Evolutionary conservation across 2,888 invertebrate species (phyloP).

Genomic region (Apoderus coryli): DNA sequence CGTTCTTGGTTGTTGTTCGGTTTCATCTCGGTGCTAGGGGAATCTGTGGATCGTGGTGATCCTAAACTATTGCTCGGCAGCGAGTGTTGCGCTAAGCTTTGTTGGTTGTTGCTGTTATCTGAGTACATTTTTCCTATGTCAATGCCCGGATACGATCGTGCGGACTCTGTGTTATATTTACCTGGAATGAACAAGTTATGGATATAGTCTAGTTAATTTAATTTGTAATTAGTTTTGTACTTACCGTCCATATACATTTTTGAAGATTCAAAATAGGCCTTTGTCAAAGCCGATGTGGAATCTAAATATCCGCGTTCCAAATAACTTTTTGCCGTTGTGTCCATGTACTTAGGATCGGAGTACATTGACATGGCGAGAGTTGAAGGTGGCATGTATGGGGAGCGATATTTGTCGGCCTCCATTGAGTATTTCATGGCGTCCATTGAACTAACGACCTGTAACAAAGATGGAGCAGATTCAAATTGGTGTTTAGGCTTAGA

Average conservation of each 20-base stretch:
- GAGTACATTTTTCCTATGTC: conserved; percentile 54
- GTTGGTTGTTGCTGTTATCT: conserved; percentile 12
- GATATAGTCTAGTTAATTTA: too few relatives aligned
- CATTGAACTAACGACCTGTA: conserved; percentile 60
- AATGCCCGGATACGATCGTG: conserved; percentile 36
- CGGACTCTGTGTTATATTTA: conserved; percentile 26
- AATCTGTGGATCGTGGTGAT: too few relatives aligned
- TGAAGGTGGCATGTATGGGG: conserved; percentile 49
- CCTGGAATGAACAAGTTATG: too few relatives aligned
- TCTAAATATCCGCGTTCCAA: conserved; percentile 53
- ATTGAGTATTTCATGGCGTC: conserved; percentile 66
- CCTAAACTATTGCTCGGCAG: conserved; percentile 11
- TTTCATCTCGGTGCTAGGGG: too few relatives aligned
- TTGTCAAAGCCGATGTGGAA: conserved; percentile 47
- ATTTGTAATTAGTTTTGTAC: too few relatives aligned
- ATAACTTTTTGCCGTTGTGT: conserved; percentile 40
- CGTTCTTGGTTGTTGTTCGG: too few relatives aligned
- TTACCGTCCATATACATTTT: conserved; percentile 56
- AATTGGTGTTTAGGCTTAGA: too few relatives aligned
- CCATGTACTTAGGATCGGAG: conserved; percentile 51
- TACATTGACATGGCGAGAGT: conserved; percentile 57
- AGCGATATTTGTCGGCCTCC: conserved; percentile 62
- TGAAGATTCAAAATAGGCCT: conserved; percentile 54
- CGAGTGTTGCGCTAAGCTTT: conserved; percentile 17
- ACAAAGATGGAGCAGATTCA: too few relatives aligned